Evolutionary conservation across 1,140 invertebrate species (phyloP).

Genomic region (Philotrypesis tridentata): DNA sequence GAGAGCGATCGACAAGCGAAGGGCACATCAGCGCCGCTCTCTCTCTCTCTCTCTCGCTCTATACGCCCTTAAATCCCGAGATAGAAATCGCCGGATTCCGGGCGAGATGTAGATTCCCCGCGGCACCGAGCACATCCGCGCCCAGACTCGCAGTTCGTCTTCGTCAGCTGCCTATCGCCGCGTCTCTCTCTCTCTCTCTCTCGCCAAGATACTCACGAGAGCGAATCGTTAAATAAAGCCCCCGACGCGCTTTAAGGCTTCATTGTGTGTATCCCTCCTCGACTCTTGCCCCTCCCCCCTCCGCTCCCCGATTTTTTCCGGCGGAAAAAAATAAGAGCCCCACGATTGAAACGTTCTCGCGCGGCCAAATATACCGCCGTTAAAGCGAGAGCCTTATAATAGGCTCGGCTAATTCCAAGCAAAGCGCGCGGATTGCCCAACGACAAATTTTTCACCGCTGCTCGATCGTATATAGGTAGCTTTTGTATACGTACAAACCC

Average conservation of each 20-base stretch:
- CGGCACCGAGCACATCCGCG: neutral
- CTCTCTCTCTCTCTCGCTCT: too few species aligned
- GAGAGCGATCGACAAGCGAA: conserved; percentile 3
- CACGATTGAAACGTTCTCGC: conserved; percentile 8
- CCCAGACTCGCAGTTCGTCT: conserved; percentile 16
- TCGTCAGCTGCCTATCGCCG: conserved; percentile 20
- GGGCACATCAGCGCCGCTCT: neutral
- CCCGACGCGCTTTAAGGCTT: neutral
- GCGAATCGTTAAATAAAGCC: neutral
- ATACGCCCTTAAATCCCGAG: neutral
- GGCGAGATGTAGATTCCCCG: conserved; percentile 30
- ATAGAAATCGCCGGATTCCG: conserved; percentile 11
- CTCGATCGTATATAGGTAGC: too few species aligned
- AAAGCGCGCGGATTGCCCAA: too few species aligned
- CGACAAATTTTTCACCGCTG: neutral
- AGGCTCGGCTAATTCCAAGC: too few species aligned
- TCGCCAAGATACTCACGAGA: too few species aligned
- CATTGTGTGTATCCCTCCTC: neutral
- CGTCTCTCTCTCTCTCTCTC: too few species aligned
- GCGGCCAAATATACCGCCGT: too few species aligned
- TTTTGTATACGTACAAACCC: too few species aligned
- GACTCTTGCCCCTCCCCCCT: too few species aligned
- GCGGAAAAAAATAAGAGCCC: too few species aligned
- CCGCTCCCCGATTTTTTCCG: neutral
- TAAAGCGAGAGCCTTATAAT: too few species aligned